Conservation (phyloP, 2,888 invertebrate genomes). For the Ornithoptera priamus region DNA sequence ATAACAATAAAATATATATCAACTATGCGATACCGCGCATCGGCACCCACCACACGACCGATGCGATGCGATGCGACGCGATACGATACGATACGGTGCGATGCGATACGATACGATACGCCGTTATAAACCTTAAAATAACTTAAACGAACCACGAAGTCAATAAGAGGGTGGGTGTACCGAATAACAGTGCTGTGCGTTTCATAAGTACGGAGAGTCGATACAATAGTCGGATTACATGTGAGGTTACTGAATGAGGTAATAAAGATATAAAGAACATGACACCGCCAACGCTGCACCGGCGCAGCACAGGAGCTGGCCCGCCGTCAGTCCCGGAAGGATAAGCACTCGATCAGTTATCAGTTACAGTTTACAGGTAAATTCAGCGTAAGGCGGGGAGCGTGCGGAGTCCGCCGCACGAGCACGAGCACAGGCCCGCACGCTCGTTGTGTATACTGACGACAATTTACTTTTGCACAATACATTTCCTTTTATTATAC, state of each 20-base stretch:
- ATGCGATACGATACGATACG: constrained; percentile 73
- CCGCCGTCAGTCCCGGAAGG: constrained; percentile 14
- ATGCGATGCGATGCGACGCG: constrained; percentile 61
- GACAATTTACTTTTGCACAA: constrained; percentile 52
- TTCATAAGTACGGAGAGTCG: constrained; percentile 68
- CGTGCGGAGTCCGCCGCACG: not conserved
- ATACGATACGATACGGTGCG: constrained; percentile 50
- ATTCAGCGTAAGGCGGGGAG: constrained; percentile 23
- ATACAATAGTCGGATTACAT: constrained; percentile 59
- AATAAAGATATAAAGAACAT: constrained; percentile 59
- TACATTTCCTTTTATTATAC: constrained; percentile 26
- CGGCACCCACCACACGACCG: no score
- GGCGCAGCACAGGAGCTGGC: constrained; percentile 36
- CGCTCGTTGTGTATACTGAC: constrained; percentile 55
- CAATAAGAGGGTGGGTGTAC: constrained; percentile 60
- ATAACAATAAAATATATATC: constrained; percentile 74
- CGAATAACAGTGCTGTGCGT: constrained; percentile 77
- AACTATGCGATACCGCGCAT: constrained; percentile 57
- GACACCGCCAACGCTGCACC: constrained; percentile 42
- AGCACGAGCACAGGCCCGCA: constrained; percentile 27
- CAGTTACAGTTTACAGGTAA: constrained; percentile 6
- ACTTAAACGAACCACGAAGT: constrained; percentile 57
- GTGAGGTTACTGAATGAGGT: constrained; percentile 75
- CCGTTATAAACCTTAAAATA: constrained; percentile 70
- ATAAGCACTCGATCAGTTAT: constrained; percentile 15